Evolutionary conservation across 2,113 vertebrate species (phyloP).

Genomic region (Nibea coibor): DNA sequence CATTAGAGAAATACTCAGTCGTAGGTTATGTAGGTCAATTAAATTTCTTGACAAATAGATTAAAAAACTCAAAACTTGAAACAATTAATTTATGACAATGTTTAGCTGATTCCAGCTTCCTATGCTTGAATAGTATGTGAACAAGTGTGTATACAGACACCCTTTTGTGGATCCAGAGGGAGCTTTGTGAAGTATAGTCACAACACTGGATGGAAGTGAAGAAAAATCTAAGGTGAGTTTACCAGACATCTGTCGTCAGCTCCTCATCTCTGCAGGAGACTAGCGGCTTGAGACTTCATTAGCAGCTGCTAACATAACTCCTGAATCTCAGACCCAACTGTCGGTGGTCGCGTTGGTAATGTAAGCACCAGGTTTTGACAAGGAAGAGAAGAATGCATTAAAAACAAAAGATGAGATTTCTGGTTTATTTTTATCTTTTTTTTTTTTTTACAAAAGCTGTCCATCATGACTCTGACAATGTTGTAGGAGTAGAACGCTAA

Average conservation of each 20-base stretch:
- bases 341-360: neutral
- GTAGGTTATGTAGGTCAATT: neutral
- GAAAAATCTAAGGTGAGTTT: too few species aligned
- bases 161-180: too few species aligned
- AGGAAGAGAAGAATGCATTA: neutral
- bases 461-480: too few species aligned
- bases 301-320: neutral
- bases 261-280: neutral
- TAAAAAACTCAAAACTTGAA: neutral
- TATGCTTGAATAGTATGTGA: too few species aligned
- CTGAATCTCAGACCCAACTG: neutral
- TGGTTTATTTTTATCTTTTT: too few species aligned
- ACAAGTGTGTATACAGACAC: too few species aligned
- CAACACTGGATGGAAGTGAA: too few species aligned
- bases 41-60: neutral
- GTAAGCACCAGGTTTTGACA: neutral
- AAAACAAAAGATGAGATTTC: too few species aligned
- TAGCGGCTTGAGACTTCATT: neutral
- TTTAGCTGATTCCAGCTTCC: neutral
- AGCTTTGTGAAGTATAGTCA: too few species aligned
- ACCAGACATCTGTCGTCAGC: neutral
- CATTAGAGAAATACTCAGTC: neutral
- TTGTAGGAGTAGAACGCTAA: too few species aligned
- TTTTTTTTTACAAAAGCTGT: too few species aligned
- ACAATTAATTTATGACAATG: neutral